A percentile compares a stretch with the other conserved stretches of the same genome.
Evolutionary conservation across 2,888 invertebrate genomes (phyloP).

Genomic region (Cephus sareptanus): DNA sequence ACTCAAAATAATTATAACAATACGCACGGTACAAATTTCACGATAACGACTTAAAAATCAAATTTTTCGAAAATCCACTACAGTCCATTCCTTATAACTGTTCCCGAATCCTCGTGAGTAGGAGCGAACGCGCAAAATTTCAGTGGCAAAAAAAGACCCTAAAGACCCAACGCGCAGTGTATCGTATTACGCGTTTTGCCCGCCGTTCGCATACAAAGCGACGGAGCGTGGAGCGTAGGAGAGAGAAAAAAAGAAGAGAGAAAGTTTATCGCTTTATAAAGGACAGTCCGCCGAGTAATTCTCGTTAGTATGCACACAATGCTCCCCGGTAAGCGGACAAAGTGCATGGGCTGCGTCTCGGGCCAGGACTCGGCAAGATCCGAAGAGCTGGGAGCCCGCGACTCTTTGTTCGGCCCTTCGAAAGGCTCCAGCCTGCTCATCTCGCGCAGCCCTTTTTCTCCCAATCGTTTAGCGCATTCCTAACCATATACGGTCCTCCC

Average conservation of each 20-base stretch:
- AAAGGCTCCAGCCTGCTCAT: background rate
- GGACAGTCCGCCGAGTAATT: background rate
- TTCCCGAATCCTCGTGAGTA: background rate
- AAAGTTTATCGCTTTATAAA: conserved; percentile 3
- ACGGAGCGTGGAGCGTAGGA: background rate
- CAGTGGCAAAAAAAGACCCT: background rate
- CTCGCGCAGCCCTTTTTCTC: conserved; percentile 13
- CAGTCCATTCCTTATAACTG: background rate
- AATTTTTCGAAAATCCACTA: background rate
- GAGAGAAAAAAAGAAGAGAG: background rate
- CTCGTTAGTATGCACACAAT: conserved; percentile 13
- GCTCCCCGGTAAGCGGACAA: background rate
- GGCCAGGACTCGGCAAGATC: background rate
- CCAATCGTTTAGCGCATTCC: conserved; percentile 49
- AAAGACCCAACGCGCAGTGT: background rate
- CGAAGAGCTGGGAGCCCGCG: background rate
- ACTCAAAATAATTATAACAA: background rate
- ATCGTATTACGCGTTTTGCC: background rate
- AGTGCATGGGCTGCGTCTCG: background rate
- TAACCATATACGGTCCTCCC: conserved; percentile 49
- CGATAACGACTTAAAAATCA: background rate
- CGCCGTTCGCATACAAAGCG: background rate
- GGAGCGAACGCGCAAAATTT: background rate
- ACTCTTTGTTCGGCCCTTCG: conserved; percentile 7
- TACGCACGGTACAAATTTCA: background rate